Percentiles rank a stretch among this genome's conserved stretches.
phyloP scores from a whole-genome alignment of 2,113 vertebrate species.

The Chrysochloris asiatica region DNA sequence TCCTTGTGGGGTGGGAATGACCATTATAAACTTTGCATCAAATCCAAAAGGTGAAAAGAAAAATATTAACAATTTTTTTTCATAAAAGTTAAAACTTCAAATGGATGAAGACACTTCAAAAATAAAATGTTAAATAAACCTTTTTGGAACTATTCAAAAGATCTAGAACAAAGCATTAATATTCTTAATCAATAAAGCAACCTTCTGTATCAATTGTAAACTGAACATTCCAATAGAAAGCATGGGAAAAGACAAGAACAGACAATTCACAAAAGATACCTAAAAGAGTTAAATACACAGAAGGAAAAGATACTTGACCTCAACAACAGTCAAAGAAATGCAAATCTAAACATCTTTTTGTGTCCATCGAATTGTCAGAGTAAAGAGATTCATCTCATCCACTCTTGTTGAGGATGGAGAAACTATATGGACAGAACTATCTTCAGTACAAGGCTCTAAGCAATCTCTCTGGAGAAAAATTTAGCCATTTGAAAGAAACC shows the following conservation, averaged over 20 bases:
- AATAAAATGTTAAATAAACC: slow-evolving; percentile 28
- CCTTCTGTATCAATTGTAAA: slow-evolving; percentile 8
- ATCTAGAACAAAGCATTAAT: not conserved
- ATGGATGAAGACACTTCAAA: not conserved
- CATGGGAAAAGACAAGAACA: too few species aligned
- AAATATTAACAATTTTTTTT: not conserved
- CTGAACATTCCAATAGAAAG: not conserved
- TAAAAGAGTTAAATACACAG: not conserved
- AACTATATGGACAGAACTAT: not conserved
- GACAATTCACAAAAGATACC: too few species aligned
- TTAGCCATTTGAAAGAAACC: not conserved
- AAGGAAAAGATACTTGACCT: not conserved
- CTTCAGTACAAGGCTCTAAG: not conserved
- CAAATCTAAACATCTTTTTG: not conserved
- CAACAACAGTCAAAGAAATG: not conserved
- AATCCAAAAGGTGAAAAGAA: not conserved
- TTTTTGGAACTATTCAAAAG: not conserved
- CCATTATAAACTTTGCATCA: not conserved
- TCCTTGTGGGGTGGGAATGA: not conserved
- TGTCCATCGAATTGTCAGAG: not conserved
- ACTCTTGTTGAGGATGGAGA: not conserved
- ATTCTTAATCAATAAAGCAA: not conserved
- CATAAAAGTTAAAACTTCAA: not conserved
- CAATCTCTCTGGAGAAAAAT: not conserved
- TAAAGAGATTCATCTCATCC: not conserved